Evolutionary conservation across 2,888 invertebrate genomes (phyloP).

Genomic region (Latrodectus hesperus): DNA sequence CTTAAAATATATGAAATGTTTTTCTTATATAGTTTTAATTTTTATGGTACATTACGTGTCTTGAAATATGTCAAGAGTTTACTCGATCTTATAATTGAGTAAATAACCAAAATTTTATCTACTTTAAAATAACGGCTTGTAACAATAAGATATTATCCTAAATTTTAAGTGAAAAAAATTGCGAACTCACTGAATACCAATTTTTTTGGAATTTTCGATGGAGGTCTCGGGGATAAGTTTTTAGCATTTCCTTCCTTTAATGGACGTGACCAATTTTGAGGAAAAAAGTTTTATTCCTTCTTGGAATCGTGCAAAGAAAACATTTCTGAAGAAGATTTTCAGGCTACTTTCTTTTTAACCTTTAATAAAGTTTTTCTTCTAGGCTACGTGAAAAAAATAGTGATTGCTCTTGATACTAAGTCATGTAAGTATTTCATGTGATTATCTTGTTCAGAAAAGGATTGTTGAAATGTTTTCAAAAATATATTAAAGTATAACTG

Average conservation of each 20-base stretch:
- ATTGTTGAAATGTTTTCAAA: no score
- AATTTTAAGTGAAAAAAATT: slow-evolving; percentile 15
- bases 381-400: slow-evolving; percentile 41
- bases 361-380: slow-evolving; percentile 58
- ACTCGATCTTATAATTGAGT: no score
- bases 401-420: slow-evolving; percentile 4
- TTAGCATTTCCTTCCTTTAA: slow-evolving; percentile 26
- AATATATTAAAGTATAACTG: no score
- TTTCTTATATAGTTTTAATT: no score
- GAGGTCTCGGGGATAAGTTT: slow-evolving; percentile 8
- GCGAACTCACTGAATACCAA: slow-evolving; percentile 36
- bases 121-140: neutral
- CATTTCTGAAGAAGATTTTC: slow-evolving; percentile 40
- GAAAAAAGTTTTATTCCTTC: slow-evolving; percentile 25
- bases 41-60: no score
- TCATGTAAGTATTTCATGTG: slow-evolving; percentile 42
- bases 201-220: slow-evolving; percentile 37
- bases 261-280: slow-evolving; percentile 45
- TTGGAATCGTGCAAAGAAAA: slow-evolving; percentile 35
- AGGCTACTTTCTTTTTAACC: slow-evolving; percentile 41
- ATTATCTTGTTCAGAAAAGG: neutral
- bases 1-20: no score
- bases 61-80: no score
- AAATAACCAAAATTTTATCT: no score
- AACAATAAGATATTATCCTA: slow-evolving; percentile 25